Evolutionary conservation across 2,797 vertebrate genomes (phyloP).

Genomic region (Gobionotothen gibberifrons): DNA sequence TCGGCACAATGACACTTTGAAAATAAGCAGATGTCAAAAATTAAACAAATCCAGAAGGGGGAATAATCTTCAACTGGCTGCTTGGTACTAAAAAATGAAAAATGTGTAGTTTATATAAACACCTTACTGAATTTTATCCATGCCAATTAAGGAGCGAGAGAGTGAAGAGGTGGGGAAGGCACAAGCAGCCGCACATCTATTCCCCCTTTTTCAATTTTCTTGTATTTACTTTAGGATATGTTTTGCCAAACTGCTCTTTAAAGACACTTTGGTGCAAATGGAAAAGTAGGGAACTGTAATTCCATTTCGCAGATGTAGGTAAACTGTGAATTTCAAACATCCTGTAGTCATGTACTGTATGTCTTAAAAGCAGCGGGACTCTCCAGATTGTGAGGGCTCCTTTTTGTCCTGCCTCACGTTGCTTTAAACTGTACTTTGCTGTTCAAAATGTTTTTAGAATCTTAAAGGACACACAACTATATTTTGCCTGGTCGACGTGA

Average conservation of each 20-base stretch:
- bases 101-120: slow-evolving; percentile 98
- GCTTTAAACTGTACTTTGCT: slow-evolving; percentile 15
- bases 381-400: background rate
- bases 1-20: slow-evolving; percentile 92
- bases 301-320: slow-evolving; percentile 67
- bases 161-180: slow-evolving; percentile 66
- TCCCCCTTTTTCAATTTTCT: slow-evolving; percentile 76
- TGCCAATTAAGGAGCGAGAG: slow-evolving; percentile 98
- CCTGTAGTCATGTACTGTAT: slow-evolving; percentile 5
- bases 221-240: slow-evolving; percentile 81
- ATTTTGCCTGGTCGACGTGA: slow-evolving; percentile 2
- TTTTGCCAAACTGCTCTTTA: slow-evolving; percentile 78
- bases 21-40: slow-evolving; percentile 98
- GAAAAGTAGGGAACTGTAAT: slow-evolving; percentile 63
- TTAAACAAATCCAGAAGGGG: slow-evolving; percentile 97
- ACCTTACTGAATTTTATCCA: slow-evolving; percentile 94
- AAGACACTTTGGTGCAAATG: slow-evolving; percentile 73
- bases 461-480: slow-evolving; percentile 5
- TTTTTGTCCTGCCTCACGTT: background rate
- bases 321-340: slow-evolving; percentile 37
- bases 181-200: slow-evolving; percentile 68
- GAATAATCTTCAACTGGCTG: slow-evolving; percentile 90
- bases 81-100: slow-evolving; percentile 99
- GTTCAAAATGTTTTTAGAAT: slow-evolving; percentile 9
- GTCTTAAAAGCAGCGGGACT: slow-evolving; percentile 30